phyloP scores from a whole-genome alignment of 2,888 invertebrate genomes.

The Patella ulyssiponensis region DNA sequence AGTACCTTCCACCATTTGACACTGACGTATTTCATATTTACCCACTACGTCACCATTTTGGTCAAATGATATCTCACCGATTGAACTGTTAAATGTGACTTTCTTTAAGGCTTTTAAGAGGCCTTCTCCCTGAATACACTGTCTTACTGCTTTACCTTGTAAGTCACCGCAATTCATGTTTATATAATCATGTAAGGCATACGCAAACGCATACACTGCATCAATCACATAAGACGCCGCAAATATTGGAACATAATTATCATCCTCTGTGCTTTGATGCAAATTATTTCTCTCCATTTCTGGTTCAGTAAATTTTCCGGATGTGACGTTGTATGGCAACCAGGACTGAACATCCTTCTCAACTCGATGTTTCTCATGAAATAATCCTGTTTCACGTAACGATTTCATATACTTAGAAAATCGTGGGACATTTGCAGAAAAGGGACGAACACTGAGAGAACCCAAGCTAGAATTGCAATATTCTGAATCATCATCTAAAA shows the following conservation, averaged over 20 bases:
- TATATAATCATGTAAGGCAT: conserved; percentile 50
- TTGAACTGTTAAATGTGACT: conserved; percentile 48
- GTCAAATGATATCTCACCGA: conserved; percentile 59
- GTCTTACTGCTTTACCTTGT: conserved; percentile 27
- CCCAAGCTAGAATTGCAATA: conserved; percentile 39
- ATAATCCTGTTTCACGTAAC: background rate
- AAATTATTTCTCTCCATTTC: background rate
- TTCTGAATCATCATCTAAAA: conserved; percentile 36
- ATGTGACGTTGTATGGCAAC: conserved; percentile 10
- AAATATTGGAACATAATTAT: conserved; percentile 33
- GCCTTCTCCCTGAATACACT: conserved; percentile 45
- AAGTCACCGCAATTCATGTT: conserved; percentile 44
- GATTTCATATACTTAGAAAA: conserved; percentile 28
- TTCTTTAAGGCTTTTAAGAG: conserved; percentile 47
- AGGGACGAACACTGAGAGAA: conserved; percentile 39
- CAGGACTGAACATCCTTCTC: conserved; percentile 15
- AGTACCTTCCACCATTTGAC: conserved; percentile 30
- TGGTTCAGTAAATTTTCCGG: background rate
- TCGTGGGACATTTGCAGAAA: conserved; percentile 25
- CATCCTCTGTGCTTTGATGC: conserved; percentile 7
- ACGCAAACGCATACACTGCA: conserved; percentile 52
- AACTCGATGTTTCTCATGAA: background rate
- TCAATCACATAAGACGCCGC: conserved; percentile 47
- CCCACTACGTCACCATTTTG: conserved; percentile 57
- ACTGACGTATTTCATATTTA: conserved; percentile 57